Evolutionary conservation across 2,797 vertebrate genomes (phyloP), one percentile per base, ranked within the genome.

Genomic region (Pangasius macronema): DNA sequence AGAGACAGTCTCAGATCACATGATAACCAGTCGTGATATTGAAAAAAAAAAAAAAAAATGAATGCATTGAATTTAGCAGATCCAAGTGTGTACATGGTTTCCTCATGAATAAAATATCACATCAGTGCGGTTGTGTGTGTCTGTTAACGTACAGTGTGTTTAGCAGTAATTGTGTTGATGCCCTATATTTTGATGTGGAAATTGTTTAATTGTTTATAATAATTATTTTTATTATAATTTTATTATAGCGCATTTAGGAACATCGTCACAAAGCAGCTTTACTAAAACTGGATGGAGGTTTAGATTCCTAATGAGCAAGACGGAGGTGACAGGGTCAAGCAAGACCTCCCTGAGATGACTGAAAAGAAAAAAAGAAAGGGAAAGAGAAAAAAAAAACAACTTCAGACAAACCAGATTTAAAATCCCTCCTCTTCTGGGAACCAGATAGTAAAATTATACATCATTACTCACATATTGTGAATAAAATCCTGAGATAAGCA

Each of bases 1-100:
- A 24, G 33, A 88, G 72, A 82, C 61, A 24, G 85, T 76, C 83
- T 88, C 42, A 83, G 81, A 86, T 90, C 79, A 84, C 68, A 39
- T 7, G 75, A 86, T 86, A 86, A 72, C 30, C 27, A 76, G 61
- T 30, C 24, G 10, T 1, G 27, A 85, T 30, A 85, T 16, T 61
- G 30, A 24, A n/a, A 3, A 24, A 75, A 73, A 70, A 42, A 63
- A 27, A n/a, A n/a, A 4, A 8, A 61, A 24, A 27, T 30, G 9
- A 53, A 55, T 36, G 18, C 30, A 20, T 82, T 63, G 33, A 42
- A 81, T 81, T 82, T 46, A 49, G 16, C 59, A 30, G 39, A 82
- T 82, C 33, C 16, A 82, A 81, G 61, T 81, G 53, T 42, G 7
- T 70, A 36, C 22, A 61, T 59, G 27, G 59, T 75, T 85, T 61